Conservation (phyloP, 1,140 invertebrate species). For the Orussus abietinus region DNA sequence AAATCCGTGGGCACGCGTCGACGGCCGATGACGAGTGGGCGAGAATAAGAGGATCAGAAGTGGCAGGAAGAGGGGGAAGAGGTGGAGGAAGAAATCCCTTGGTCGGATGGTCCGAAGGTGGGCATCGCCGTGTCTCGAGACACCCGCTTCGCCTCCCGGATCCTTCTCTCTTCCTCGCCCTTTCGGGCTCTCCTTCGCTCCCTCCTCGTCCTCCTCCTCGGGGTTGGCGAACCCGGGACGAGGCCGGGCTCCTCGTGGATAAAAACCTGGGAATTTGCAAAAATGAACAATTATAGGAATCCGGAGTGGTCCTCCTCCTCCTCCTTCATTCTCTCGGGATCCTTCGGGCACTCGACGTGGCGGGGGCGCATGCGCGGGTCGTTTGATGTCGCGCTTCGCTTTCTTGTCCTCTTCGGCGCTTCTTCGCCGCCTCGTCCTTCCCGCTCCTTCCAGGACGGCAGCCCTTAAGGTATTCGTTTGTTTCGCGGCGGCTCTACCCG, state of each 20-base stretch:
- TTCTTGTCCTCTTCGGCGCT: not conserved
- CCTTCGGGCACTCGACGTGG: conserved; percentile 18
- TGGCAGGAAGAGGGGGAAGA: too few species aligned
- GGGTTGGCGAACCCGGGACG: conserved; percentile 35
- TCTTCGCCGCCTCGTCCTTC: not conserved
- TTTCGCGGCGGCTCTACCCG: too few species aligned
- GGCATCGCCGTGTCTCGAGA: conserved; percentile 26
- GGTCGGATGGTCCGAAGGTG: conserved; percentile 30
- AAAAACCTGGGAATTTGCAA: conserved; percentile 51
- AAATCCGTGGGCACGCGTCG: too few species aligned
- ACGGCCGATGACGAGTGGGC: too few species aligned
- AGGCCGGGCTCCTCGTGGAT: conserved; percentile 7
- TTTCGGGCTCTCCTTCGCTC: conserved; percentile 12
- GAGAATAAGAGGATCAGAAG: too few species aligned
- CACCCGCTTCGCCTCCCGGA: conserved; percentile 20
- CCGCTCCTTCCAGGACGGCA: too few species aligned
- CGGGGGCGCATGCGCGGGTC: conserved; percentile 41
- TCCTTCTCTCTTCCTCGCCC: conserved; percentile 11
- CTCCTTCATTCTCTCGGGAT: conserved; percentile 16
- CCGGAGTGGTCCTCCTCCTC: conserved; percentile 33
- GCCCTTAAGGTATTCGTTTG: not conserved
- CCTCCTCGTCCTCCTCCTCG: conserved; percentile 12
- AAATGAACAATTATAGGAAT: conserved; percentile 56
- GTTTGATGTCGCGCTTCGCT: conserved; percentile 44
- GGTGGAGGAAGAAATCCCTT: conserved; percentile 13